Evolutionary conservation across 2,888 invertebrate species (phyloP).

Genomic region (Philaethria dido): DNA sequence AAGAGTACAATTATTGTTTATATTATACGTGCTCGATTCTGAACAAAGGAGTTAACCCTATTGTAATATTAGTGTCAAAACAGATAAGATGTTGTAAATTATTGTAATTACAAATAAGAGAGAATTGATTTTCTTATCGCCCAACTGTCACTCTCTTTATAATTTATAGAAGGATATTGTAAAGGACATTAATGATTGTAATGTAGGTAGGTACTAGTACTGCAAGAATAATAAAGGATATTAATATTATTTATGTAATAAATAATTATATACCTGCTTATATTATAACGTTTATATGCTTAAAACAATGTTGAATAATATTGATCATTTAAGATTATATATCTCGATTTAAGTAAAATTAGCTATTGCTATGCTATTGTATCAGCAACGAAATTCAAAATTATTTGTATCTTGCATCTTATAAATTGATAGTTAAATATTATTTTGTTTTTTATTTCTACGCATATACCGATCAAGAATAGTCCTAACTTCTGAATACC

Average conservation of each 20-base stretch:
- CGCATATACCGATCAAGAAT: neutral
- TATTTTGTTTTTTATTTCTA: no score
- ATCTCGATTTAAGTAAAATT: no score
- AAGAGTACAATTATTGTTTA: constrained; percentile 21
- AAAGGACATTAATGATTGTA: neutral
- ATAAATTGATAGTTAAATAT: no score
- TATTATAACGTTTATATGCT: no score
- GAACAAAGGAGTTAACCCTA: constrained; percentile 10
- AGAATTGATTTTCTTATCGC: constrained; percentile 25
- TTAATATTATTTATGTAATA: no score
- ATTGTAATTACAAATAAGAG: constrained; percentile 25
- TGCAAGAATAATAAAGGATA: no score
- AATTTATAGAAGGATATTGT: neutral
- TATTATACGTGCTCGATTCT: constrained; percentile 4
- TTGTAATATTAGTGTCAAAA: constrained; percentile 27
- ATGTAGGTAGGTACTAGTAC: neutral
- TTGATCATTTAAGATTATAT: no score
- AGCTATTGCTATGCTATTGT: no score
- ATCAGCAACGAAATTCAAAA: no score
- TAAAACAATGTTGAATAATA: no score
- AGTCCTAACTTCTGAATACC: constrained; percentile 4
- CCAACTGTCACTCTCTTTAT: neutral
- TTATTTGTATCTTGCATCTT: no score
- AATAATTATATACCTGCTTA: no score
- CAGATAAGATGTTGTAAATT: constrained; percentile 27